These are phyloP conservation scores for Phania funesta DNA, from an alignment of 2,888 invertebrate species.

Conservation along the genomic window DNA sequence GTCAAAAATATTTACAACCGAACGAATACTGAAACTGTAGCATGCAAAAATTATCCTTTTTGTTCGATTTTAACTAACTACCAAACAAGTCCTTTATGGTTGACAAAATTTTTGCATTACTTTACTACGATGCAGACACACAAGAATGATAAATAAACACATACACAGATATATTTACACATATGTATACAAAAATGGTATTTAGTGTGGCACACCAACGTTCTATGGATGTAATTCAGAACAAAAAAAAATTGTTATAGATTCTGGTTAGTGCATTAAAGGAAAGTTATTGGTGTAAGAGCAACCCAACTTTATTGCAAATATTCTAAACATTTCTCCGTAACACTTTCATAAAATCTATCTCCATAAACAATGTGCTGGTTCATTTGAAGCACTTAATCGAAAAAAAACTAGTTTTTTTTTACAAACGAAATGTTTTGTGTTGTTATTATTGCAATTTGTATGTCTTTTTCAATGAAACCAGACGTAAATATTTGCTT, in stretches of 20 bases:
- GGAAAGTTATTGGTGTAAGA: neutral
- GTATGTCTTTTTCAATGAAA: neutral
- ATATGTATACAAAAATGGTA: neutral
- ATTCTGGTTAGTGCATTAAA: neutral
- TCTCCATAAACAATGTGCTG: constrained; percentile 18
- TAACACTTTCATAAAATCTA: constrained; percentile 19
- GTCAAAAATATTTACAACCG: too few relatives aligned
- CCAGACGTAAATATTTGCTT: constrained; percentile 1
- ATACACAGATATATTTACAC: neutral
- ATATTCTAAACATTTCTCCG: constrained; percentile 20
- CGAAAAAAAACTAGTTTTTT: neutral
- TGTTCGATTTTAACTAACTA: too few relatives aligned
- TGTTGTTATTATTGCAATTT: neutral
- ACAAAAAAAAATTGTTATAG: neutral
- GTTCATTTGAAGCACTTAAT: constrained; percentile 39
- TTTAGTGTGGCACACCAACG: too few relatives aligned
- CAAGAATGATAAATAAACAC: too few relatives aligned
- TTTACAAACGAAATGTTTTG: constrained; percentile 4
- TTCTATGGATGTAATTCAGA: too few relatives aligned
- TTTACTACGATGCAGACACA: too few relatives aligned
- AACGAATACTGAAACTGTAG: too few relatives aligned
- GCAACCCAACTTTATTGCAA: neutral
- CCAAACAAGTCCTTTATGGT: too few relatives aligned
- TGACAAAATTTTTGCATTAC: too few relatives aligned
- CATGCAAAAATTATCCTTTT: too few relatives aligned